Conservation (phyloP, 2,888 invertebrate species). For the Cataglyphis rosenhaueri region DNA sequence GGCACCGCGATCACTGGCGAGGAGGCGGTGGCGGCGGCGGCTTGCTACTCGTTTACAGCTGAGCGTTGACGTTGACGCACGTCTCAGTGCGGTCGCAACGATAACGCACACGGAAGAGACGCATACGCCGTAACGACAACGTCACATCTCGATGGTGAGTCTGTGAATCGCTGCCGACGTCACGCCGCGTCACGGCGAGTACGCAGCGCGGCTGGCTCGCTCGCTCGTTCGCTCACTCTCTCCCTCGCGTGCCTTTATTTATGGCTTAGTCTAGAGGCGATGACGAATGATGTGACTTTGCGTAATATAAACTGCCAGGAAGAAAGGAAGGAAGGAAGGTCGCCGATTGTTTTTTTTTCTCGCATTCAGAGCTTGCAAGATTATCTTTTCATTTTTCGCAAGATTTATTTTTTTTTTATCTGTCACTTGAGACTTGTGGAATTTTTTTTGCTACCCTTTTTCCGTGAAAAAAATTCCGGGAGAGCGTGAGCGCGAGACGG, state of each 20-base stretch:
- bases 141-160: constrained; percentile 67
- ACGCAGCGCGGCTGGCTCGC: background rate
- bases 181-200: constrained; percentile 40
- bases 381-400: background rate
- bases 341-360: background rate
- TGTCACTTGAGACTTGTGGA: background rate
- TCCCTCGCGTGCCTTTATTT: background rate
- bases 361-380: background rate
- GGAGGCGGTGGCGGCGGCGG: background rate
- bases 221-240: background rate
- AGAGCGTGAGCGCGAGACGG: background rate
- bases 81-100: constrained; percentile 21
- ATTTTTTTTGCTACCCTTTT: background rate
- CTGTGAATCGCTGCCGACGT: constrained; percentile 49
- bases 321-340: background rate
- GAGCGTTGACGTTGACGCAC: constrained; percentile 29
- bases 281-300: background rate
- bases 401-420: no score
- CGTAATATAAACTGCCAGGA: background rate
- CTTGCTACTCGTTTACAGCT: background rate
- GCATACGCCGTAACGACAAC: constrained; percentile 35
- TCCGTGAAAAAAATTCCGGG: background rate
- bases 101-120: constrained; percentile 56
- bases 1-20: background rate
- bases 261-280: background rate